Evolutionary conservation across 1,140 invertebrate genomes (phyloP).

Genomic region (Tetramorium alpestre): DNA sequence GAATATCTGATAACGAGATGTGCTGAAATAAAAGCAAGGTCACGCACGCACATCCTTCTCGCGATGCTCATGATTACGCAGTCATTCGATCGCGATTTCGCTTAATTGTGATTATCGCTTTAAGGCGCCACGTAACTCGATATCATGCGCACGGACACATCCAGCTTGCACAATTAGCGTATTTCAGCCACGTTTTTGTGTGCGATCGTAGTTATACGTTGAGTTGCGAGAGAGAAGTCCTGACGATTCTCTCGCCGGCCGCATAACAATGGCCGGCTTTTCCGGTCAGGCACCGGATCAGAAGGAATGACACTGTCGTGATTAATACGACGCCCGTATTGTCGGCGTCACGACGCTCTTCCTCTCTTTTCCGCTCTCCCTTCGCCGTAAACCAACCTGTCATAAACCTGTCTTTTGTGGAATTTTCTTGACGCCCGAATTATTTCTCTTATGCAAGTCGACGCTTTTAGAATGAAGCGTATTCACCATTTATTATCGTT

Average conservation of each 20-base stretch:
- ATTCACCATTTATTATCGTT: not conserved
- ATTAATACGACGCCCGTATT: constrained; percentile 2
- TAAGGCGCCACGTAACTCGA: too few species aligned
- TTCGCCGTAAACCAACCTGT: not conserved
- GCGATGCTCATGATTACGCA: too few species aligned
- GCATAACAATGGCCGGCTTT: constrained; percentile 26
- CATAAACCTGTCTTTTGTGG: not conserved
- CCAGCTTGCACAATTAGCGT: too few species aligned
- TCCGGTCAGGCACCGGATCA: constrained; percentile 10
- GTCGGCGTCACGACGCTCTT: constrained; percentile 1
- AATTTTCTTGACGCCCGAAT: not conserved
- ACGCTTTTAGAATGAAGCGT: not conserved
- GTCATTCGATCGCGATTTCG: too few species aligned
- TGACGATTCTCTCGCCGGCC: not conserved
- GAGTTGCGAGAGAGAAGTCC: not conserved
- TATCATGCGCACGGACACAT: too few species aligned
- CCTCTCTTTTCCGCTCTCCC: not conserved
- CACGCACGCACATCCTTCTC: too few species aligned
- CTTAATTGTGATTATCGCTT: too few species aligned
- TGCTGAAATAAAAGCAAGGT: too few species aligned
- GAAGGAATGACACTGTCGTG: not conserved
- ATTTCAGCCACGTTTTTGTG: constrained; percentile 4
- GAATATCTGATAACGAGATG: too few species aligned
- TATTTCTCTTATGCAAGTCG: not conserved
- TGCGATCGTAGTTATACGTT: not conserved